Evolutionary conservation across 2,797 vertebrate species (phyloP).

Genomic region (Esox lucius): DNA sequence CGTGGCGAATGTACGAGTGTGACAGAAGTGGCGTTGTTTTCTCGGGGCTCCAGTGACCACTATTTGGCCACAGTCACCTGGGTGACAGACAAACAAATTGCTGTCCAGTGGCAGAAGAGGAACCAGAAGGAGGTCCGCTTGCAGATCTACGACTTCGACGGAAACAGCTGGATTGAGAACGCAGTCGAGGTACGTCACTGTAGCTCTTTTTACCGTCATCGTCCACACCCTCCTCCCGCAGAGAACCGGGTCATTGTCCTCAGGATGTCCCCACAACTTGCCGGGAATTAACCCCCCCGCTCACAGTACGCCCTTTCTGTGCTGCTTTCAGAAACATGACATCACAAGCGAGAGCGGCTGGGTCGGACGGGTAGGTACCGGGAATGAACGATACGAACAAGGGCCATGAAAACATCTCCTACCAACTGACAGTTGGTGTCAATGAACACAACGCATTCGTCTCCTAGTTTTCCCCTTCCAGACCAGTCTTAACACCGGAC

Average conservation of each 20-base stretch:
- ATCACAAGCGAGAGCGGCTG: conserved; percentile 84
- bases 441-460: background rate
- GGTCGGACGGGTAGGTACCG: conserved; percentile 88
- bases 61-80: conserved; percentile 92
- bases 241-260: background rate
- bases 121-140: conserved; percentile 84
- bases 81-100: conserved; percentile 82
- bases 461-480: conserved; percentile 86
- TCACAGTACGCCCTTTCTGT: background rate
- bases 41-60: conserved; percentile 78
- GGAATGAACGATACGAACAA: background rate
- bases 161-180: conserved; percentile 51
- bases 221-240: background rate
- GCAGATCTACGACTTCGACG: conserved; percentile 79
- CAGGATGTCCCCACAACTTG: too few species aligned
- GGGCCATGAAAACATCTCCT: background rate
- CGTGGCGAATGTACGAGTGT: background rate
- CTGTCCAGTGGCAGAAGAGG: conserved; percentile 91
- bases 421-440: background rate
- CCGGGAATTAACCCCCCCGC: too few species aligned
- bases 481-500: conserved; percentile 84
- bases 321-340: conserved; percentile 61
- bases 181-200: conserved; percentile 34
- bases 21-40: background rate
- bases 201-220: background rate